A percentile compares a stretch with the other conserved stretches of the same genome.
Evolutionary conservation across 2,797 vertebrate species (phyloP).

Genomic region (Orientallactaga sibirica): DNA sequence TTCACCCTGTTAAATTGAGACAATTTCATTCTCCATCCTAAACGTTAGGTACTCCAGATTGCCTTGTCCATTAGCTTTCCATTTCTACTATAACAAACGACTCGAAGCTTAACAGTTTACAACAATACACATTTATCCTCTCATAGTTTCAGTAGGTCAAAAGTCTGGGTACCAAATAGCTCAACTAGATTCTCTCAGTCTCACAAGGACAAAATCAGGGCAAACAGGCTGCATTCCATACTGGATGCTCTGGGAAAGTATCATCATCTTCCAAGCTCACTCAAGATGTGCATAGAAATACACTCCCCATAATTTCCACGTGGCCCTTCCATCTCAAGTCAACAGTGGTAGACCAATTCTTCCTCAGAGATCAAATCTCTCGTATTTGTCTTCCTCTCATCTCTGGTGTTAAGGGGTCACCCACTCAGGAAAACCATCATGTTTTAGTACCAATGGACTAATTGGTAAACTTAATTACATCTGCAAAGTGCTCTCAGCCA

Average conservation of each 20-base stretch:
- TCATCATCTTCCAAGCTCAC: not conserved
- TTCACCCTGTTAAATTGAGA: not conserved
- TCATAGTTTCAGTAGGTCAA: not conserved
- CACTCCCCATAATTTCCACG: not conserved
- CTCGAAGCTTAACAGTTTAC: slow-evolving; percentile 29
- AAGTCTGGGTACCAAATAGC: slow-evolving; percentile 1
- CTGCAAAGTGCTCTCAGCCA: slow-evolving; percentile 15
- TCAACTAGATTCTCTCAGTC: not conserved
- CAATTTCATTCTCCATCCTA: not conserved
- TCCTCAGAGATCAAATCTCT: not conserved
- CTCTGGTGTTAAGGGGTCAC: not conserved
- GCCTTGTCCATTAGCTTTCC: not conserved
- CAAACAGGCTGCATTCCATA: not conserved
- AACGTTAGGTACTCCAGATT: not conserved
- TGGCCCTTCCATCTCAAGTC: not conserved
- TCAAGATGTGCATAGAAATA: not conserved
- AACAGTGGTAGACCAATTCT: not conserved
- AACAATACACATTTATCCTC: not conserved
- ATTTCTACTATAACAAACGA: slow-evolving; percentile 1
- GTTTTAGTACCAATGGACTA: slow-evolving; percentile 30
- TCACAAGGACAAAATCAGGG: slow-evolving; percentile 21
- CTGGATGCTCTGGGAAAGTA: not conserved
- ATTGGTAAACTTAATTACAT: slow-evolving; percentile 29
- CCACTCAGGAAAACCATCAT: slow-evolving; percentile 1
- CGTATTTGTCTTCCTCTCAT: not conserved